Evolutionary conservation across 2,797 vertebrate species (phyloP).

Genomic region (Neosilurus hyrtlii): DNA sequence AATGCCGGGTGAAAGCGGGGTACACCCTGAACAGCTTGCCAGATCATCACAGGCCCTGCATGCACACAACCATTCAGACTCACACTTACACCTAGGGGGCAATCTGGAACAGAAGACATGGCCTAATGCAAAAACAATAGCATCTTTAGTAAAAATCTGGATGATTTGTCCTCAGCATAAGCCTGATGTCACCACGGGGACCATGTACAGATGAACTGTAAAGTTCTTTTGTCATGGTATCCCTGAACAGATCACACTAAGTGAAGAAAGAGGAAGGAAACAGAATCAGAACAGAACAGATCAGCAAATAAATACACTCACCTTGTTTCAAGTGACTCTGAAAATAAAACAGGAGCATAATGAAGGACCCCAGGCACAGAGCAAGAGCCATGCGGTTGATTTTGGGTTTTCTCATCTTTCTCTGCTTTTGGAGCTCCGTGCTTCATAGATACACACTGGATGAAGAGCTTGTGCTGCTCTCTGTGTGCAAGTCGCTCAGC

Average conservation of each 20-base stretch:
- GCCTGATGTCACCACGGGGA: neutral
- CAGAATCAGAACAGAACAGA: neutral
- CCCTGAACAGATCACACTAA: neutral
- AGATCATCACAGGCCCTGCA: too few species aligned
- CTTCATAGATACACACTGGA: conserved; percentile 11
- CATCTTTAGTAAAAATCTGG: neutral
- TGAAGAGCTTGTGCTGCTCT: neutral
- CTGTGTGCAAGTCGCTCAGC: neutral
- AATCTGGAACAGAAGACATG: neutral
- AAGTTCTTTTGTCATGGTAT: neutral
- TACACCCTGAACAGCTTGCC: too few species aligned
- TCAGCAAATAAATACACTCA: conserved; percentile 59
- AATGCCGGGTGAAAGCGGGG: too few species aligned
- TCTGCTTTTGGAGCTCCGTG: conserved; percentile 21
- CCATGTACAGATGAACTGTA: neutral
- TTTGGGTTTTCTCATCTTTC: conserved; percentile 77
- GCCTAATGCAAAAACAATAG: neutral
- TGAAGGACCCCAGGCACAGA: conserved; percentile 76
- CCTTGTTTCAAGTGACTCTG: conserved; percentile 79
- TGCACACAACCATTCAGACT: too few species aligned
- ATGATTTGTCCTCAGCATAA: neutral
- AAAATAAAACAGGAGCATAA: conserved; percentile 79
- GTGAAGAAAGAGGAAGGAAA: neutral
- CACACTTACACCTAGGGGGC: too few species aligned
- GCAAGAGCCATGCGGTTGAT: conserved; percentile 72